Base-by-base conservation (phyloP, 2,888 invertebrate genomes). In the Macaria liturata region DNA sequence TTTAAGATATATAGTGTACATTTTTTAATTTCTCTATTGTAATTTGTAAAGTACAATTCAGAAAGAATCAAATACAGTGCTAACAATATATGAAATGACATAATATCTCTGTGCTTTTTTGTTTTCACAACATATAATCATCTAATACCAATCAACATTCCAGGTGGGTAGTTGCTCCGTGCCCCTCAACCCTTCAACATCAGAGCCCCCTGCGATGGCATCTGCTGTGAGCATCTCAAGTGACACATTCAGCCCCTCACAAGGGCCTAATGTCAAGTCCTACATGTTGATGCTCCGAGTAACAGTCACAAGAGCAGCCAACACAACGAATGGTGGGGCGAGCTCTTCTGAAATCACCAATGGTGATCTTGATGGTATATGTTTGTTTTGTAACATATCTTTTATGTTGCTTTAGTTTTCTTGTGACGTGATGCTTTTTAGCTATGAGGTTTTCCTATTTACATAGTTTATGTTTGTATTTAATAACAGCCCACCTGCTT, bases 211-310 rank as follows among this genome's bases (percentile, higher is more conserved):
- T 4, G 92, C 94, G 2, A 94, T 94, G 92, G 94, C 95, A 61
- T 94, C 96, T 2, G 96, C 96, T 31, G 94, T 98, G 57, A 96
- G 97, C 72, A 96, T 98, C 80, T 95, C 97, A 45, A 96, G 96
- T 69, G 97, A 97, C 75, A 95, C 95, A 39, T 97, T 98, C 83
- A 95, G 94, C 75, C 93, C 95, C 42, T 94, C 94, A 9, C 96
- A 95, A 66, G 96, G 96, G 3, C 95, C 96, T 60, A 93, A 95
- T 72, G 96, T 96, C 42, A 96, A 96, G 82, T 96, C 97, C 1
- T 97, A 96, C 79, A 95, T 96, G 88, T 93, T 98, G 46, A 93
- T 97, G 79, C 92, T 97, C 63, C 92, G 95, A 71, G 96, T 97
- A 4, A 94, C 92, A 0, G 88, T 92, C 20, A 88, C 91, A 3